phyloP scores from a whole-genome alignment of 2,797 vertebrate species.

The Macrochelys suwanniensis region DNA sequence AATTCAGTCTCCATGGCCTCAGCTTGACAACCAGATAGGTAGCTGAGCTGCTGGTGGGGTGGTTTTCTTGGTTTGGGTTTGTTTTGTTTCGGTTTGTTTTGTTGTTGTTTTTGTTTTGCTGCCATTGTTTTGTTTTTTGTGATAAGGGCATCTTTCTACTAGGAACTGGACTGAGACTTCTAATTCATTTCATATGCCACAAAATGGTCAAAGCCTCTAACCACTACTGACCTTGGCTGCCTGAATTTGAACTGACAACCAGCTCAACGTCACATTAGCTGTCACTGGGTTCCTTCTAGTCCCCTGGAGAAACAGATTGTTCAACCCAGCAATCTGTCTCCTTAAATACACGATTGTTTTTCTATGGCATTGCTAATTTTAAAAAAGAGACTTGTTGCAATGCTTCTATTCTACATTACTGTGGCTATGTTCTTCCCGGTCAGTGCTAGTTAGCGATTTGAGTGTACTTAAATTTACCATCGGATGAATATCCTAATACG shows the following conservation, averaged over 20 bases:
- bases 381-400: background rate
- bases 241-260: accelerated
- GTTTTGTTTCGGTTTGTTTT: background rate
- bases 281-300: background rate
- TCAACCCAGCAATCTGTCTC: background rate
- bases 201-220: background rate
- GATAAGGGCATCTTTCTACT: background rate
- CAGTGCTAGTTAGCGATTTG: background rate
- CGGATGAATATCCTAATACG: background rate
- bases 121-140: background rate
- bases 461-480: background rate
- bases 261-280: accelerated
- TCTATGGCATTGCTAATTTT: background rate
- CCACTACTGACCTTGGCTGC: background rate
- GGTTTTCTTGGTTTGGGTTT: background rate
- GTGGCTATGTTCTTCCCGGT: conserved; percentile 31
- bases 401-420: background rate
- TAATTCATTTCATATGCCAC: background rate
- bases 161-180: accelerated
- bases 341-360: background rate
- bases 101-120: background rate
- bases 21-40: background rate
- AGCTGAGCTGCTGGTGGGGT: background rate
- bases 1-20: background rate
- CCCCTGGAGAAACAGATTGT: accelerated